Percentiles rank a stretch among this genome's conserved stretches.
These are phyloP conservation scores for Microtus oregoni DNA, from an alignment of 2,113 vertebrate genomes.

Conservation along the genomic window DNA sequence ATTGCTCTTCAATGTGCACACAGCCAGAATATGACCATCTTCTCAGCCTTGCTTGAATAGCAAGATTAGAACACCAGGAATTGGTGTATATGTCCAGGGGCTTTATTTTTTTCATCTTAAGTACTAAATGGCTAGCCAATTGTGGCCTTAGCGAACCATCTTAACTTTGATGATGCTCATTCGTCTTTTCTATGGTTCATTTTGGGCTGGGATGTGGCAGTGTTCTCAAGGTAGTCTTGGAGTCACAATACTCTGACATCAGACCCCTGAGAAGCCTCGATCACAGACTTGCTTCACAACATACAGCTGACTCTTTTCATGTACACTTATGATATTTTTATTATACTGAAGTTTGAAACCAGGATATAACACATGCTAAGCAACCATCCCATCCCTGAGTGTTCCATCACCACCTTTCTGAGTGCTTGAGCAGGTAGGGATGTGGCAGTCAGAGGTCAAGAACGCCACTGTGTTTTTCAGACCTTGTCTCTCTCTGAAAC, in stretches of 20 bases:
- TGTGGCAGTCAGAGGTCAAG: too few relatives aligned
- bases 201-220: neutral
- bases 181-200: neutral
- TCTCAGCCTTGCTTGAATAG: neutral
- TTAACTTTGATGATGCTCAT: neutral
- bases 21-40: neutral
- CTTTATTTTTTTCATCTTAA: neutral
- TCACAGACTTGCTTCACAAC: neutral
- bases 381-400: neutral
- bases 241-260: neutral
- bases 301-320: neutral
- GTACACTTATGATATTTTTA: neutral
- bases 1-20: neutral
- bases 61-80: neutral
- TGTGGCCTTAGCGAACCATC: neutral
- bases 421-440: neutral
- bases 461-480: neutral
- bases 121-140: neutral
- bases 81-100: neutral
- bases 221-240: neutral
- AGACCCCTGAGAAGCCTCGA: neutral
- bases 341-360: too few relatives aligned
- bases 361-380: neutral
- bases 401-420: neutral
- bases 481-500: neutral